Conservation (phyloP, 2,797 vertebrate genomes). For the Psittacula derbiana region DNA sequence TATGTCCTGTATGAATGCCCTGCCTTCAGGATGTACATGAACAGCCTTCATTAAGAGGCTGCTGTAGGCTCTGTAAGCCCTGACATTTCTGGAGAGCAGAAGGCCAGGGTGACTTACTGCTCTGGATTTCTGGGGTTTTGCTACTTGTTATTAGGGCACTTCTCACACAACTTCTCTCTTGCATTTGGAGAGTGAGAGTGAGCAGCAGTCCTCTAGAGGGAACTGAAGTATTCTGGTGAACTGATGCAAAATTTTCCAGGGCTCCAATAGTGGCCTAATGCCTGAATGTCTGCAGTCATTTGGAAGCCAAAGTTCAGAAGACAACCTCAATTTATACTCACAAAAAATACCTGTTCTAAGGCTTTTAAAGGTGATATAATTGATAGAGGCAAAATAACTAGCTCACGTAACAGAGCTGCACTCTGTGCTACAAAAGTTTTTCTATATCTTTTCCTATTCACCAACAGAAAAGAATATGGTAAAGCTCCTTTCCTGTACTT, state of each 20-base stretch:
- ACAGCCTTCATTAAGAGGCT: neutral
- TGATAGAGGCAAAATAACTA: neutral
- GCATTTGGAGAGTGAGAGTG: neutral
- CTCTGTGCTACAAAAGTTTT: neutral
- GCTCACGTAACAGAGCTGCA: neutral
- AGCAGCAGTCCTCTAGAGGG: neutral
- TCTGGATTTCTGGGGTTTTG: neutral
- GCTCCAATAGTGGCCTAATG: neutral
- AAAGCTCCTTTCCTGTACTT: neutral
- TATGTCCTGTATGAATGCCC: neutral
- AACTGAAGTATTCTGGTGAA: neutral
- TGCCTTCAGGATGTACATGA: neutral
- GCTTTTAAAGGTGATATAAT: neutral
- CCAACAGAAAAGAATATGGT: neutral
- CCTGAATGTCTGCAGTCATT: neutral
- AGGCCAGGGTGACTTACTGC: neutral
- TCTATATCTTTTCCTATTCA: neutral
- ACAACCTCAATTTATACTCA: neutral
- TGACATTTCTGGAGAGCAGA: neutral
- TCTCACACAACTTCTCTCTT: neutral
- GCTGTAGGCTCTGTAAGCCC: neutral
- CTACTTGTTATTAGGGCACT: neutral
- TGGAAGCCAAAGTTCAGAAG: neutral
- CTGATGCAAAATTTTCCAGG: neutral
- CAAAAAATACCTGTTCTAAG: neutral